A percentile compares a stretch with the other conserved stretches of the same genome.
Evolutionary conservation across 2,888 invertebrate genomes (phyloP).

Genomic region (Drosophila mercatorum): DNA sequence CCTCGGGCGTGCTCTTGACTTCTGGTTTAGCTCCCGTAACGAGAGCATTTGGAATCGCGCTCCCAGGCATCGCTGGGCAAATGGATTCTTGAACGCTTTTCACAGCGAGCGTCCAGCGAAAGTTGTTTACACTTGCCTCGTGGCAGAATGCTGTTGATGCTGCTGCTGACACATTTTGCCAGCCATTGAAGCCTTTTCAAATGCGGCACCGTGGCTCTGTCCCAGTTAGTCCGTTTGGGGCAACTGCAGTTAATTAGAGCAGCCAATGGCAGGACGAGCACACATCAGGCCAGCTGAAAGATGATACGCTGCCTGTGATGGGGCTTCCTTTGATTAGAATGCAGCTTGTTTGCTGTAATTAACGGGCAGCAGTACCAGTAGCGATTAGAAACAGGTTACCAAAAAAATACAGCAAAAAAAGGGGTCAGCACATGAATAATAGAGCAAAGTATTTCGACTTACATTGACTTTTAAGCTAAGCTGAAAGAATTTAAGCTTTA

Average conservation of each 20-base stretch:
- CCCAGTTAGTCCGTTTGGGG: conserved; percentile 39
- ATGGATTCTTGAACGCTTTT: conserved; percentile 31
- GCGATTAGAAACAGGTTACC: conserved; percentile 66
- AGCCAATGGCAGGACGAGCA: conserved; percentile 49
- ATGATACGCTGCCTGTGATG: background rate
- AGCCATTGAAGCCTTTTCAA: conserved; percentile 67
- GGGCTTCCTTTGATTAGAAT: conserved; percentile 34
- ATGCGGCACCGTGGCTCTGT: conserved; percentile 45
- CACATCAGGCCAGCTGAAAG: conserved; percentile 59
- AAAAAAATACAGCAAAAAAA: conserved; percentile 6
- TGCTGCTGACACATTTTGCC: conserved; percentile 71
- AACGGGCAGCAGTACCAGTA: conserved; percentile 54
- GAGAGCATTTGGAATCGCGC: conserved; percentile 8
- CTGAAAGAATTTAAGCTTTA: background rate
- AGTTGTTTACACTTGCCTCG: conserved; percentile 73
- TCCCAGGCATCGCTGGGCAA: conserved; percentile 2
- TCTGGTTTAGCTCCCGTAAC: conserved; percentile 24
- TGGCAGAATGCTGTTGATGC: conserved; percentile 24
- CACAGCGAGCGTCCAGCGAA: conserved; percentile 58
- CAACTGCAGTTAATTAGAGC: conserved; percentile 70
- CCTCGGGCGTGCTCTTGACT: conserved; percentile 67
- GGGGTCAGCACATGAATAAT: conserved; percentile 23
- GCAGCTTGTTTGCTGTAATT: conserved; percentile 78
- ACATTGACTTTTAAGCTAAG: background rate
- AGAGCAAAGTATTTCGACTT: conserved; percentile 24